Conservation (phyloP, 2,113 vertebrate species). For the Oncorhynchus kisutch region DNA sequence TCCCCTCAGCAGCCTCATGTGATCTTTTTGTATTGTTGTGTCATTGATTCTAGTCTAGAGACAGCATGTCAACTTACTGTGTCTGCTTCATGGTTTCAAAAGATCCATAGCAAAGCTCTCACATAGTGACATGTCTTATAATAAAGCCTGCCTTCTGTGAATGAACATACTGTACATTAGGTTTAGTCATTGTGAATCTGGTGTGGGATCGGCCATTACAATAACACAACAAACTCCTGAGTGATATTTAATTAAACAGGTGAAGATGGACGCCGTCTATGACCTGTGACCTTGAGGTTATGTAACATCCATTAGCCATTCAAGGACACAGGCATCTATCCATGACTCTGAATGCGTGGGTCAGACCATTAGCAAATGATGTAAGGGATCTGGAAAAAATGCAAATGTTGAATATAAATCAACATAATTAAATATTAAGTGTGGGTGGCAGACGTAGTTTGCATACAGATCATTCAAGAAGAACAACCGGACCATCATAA, state of each 20-base stretch:
- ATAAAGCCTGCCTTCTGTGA: not conserved
- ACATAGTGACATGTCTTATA: no score
- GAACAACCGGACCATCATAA: constrained; percentile 30
- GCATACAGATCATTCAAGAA: constrained; percentile 28
- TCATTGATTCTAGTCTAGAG: no score
- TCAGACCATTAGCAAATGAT: not conserved
- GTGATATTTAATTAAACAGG: not conserved
- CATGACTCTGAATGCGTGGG: not conserved
- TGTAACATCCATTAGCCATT: not conserved
- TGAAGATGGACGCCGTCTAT: not conserved
- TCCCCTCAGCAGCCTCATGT: no score
- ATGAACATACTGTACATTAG: not conserved
- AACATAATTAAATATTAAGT: not conserved
- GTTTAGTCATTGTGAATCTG: not conserved
- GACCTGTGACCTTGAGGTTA: not conserved
- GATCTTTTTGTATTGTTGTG: no score
- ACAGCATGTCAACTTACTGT: no score
- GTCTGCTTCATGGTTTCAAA: no score
- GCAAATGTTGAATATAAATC: not conserved
- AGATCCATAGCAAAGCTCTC: no score
- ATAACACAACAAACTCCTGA: not conserved
- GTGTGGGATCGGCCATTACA: not conserved
- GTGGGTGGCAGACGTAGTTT: constrained; percentile 23
- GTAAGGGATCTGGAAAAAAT: not conserved
- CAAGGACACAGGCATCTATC: not conserved